Evolutionary conservation across 2,113 vertebrate species (phyloP).

Genomic region (Okapia johnstoni): DNA sequence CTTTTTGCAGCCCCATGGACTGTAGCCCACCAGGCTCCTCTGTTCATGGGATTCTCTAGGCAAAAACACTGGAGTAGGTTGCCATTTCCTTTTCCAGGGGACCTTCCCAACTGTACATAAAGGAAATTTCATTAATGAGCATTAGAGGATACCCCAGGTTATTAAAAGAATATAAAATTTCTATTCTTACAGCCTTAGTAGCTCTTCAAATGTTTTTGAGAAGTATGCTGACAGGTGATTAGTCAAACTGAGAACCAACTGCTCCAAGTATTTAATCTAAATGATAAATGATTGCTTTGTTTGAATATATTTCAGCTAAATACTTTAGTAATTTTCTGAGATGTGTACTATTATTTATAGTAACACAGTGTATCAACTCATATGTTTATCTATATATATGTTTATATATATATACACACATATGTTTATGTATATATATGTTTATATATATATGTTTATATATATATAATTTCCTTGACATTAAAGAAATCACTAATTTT

Average conservation of each 20-base stretch:
- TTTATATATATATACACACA: not conserved
- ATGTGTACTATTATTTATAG: not conserved
- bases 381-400: not conserved
- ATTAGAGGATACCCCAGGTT: not conserved
- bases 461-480: not conserved
- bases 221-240: conserved; percentile 26
- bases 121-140: not conserved
- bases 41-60: not conserved
- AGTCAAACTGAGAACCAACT: conserved; percentile 39
- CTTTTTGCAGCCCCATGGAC: not conserved
- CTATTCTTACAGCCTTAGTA: not conserved
- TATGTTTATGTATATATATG: not conserved
- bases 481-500: not conserved
- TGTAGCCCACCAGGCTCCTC: not conserved
- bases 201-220: conserved; percentile 35
- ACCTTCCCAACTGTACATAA: not conserved
- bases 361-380: not conserved
- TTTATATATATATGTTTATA: not conserved
- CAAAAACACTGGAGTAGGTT: not conserved
- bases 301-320: conserved; percentile 19
- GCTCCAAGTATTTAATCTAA: conserved; percentile 37
- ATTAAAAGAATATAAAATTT: conserved; percentile 1
- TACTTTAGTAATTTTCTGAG: conserved; percentile 17
- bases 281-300: conserved; percentile 41
- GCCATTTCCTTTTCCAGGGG: not conserved